Base-by-base conservation (phyloP, 2,113 vertebrate species). In the Lutjanus erythropterus region DNA sequence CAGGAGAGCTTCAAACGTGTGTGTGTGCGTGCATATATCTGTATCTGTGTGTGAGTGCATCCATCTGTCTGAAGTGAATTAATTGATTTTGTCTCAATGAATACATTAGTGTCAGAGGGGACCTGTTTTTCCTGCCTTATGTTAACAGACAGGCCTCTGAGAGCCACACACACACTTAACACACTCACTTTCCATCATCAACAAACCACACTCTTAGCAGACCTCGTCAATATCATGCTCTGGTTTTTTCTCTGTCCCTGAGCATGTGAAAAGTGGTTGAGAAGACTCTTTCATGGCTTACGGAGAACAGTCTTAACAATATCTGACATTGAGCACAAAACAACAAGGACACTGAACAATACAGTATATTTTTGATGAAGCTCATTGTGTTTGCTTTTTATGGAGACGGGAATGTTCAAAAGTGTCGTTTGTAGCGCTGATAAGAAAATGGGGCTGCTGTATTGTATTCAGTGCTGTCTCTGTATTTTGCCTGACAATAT, bases 51-150 rank as follows among this genome's bases (percentile, higher is more conserved):
- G 9, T 3, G 29, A 69, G 46, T 16, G 62, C 37, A 49, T 68
- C 42, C 42, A n/a, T 76, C 66, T 47, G 46, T 66, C 52, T 50
- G 37, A 80, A 71, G 73, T 76, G 61, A 79, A 74, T 68, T 27
- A 56, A 84, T 85, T 61, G 72, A 71, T 85, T 85, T 71, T 74
- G 29, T 73, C 47, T 85, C 53, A 56, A 8, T 83, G 60, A 84
- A 91, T 73, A 41, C 61, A 87, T 85, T 80, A 71, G 41, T 76
- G 67, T 83, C 82, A 78, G 47, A 80, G n/a, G 56, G 50, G 61
- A 61, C 23, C 37, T 7, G 42, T 29, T 83, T 83, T 59, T 62
- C 41, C 52, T 60, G 31, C 58, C 56, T 65, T 62, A 64, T 75
- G 18, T 56, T 69, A 80, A 73, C 61, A 86, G 75, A 65, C 67